Evolutionary conservation across 2,797 vertebrate species (phyloP).

Genomic region (Echiichthys vipera): DNA sequence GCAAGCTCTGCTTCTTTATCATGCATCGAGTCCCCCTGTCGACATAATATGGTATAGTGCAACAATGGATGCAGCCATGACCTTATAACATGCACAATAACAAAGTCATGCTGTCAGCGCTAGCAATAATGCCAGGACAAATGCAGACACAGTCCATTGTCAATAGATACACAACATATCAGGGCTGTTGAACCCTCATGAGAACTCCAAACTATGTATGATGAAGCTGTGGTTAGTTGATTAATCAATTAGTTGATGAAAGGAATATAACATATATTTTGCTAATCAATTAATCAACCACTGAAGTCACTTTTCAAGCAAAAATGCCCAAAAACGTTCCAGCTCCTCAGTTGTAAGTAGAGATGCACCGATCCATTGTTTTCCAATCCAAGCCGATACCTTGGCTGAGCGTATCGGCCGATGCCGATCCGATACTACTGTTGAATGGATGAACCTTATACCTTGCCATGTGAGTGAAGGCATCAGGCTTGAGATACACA

Average conservation of each 20-base stretch:
- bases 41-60: slow-evolving; percentile 21
- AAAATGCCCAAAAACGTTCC: neutral
- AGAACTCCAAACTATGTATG: neutral
- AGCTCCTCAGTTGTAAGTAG: neutral
- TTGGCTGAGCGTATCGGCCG: too few relatives aligned
- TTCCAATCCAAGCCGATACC: too few relatives aligned
- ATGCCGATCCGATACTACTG: too few relatives aligned
- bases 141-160: neutral
- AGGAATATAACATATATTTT: neutral
- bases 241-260: neutral
- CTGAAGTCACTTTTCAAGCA: neutral
- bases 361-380: too few relatives aligned
- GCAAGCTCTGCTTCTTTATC: slow-evolving; percentile 23
- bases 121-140: neutral
- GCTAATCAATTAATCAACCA: neutral
- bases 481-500: too few relatives aligned
- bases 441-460: too few relatives aligned
- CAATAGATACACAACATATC: neutral
- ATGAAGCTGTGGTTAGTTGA: neutral
- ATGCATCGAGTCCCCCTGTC: slow-evolving; percentile 52
- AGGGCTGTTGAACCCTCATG: neutral
- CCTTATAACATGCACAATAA: slow-evolving; percentile 19
- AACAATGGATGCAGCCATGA: slow-evolving; percentile 25
- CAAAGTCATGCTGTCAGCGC: slow-evolving; percentile 2
- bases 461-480: too few relatives aligned